Evolutionary conservation across 1,140 invertebrate genomes (phyloP).

Genomic region (Lepidurus couesii): DNA sequence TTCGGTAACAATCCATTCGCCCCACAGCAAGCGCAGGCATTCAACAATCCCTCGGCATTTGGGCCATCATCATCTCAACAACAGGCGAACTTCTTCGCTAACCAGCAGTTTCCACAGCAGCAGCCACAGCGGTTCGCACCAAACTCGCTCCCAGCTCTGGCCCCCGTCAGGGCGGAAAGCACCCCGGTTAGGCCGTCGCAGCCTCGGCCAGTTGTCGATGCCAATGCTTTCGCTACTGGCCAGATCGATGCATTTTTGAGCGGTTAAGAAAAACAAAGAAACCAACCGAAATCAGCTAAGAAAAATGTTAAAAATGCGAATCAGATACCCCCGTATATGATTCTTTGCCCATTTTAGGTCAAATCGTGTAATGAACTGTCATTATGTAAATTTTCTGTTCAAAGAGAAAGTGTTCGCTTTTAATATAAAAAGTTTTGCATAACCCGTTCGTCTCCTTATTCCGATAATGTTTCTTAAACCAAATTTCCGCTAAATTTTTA

Average conservation of each 20-base stretch:
- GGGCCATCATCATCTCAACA: background rate
- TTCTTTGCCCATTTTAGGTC: too few relatives aligned
- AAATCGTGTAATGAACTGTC: too few relatives aligned
- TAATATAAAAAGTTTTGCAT: too few relatives aligned
- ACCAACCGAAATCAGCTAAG: background rate
- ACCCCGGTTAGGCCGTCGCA: constrained; percentile 29
- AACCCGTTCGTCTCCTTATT: too few relatives aligned
- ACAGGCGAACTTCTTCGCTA: constrained; percentile 24
- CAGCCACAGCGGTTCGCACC: constrained; percentile 32
- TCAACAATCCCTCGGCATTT: constrained; percentile 43
- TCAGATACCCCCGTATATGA: background rate
- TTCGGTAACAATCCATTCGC: constrained; percentile 40
- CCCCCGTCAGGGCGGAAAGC: constrained; percentile 42
- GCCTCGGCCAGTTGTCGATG: constrained; percentile 23
- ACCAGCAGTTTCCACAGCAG: constrained; percentile 32
- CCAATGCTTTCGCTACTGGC: constrained; percentile 48
- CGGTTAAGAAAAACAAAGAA: constrained; percentile 38
- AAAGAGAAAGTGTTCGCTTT: too few relatives aligned
- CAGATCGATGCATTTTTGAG: constrained; percentile 75
- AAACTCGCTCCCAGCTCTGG: constrained; percentile 27
- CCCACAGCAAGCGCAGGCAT: constrained; percentile 59
- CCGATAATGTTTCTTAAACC: too few relatives aligned
- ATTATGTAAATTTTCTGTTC: too few relatives aligned
- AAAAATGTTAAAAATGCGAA: background rate
- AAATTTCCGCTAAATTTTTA: too few relatives aligned